Evolutionary conservation across 2,888 invertebrate genomes (phyloP), one percentile per base, ranked within the genome.

Genomic region (Timema cristinae): DNA sequence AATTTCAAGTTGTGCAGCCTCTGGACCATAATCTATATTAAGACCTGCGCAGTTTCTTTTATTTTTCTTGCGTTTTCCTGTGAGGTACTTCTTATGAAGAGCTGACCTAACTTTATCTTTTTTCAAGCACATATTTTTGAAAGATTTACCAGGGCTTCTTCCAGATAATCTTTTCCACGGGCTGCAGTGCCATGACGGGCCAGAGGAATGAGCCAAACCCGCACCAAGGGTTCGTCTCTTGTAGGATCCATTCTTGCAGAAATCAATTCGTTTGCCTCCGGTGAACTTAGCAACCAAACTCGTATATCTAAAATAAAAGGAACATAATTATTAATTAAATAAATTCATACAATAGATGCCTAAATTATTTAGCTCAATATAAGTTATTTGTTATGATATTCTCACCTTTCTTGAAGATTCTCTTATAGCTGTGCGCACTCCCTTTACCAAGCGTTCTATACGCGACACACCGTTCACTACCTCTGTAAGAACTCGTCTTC

Each of bases 81-180:
- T 32, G 32, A 32, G 32, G 59, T 59, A 59, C 59, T 32, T 59
- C 16, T 59, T 59, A 59, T 59, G 10, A 16, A 59, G 59, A 59
- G 13, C 2, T 8, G 32, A 16, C 15, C 59, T 59, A 59, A 59
- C 32, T 59, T 8, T 59, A 2, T 59, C 59, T 8, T 6, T n/a
- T 59, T 32, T 59, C 8, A 32, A 59, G 6, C 59, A 59, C 8
- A 59, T 13, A 9, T 15, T 59, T 13, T 59, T 59, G 16, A 59
- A 59, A 59, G 32, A 11, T 47, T 63, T 32, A 4, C 63, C 16
- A 8, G 63, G 16, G 59, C 63, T 63, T 47, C 32, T 63, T 63
- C 63, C 63, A 63, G 47, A 0, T 48, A 63, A 11, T 63, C 48
- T 32, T 63, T 63, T 48, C 63, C 32, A 11, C 10, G 32, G 13